These are phyloP conservation scores for Clarias fuscus DNA, from an alignment of 2,797 vertebrate genomes.

Conservation along the genomic window DNA sequence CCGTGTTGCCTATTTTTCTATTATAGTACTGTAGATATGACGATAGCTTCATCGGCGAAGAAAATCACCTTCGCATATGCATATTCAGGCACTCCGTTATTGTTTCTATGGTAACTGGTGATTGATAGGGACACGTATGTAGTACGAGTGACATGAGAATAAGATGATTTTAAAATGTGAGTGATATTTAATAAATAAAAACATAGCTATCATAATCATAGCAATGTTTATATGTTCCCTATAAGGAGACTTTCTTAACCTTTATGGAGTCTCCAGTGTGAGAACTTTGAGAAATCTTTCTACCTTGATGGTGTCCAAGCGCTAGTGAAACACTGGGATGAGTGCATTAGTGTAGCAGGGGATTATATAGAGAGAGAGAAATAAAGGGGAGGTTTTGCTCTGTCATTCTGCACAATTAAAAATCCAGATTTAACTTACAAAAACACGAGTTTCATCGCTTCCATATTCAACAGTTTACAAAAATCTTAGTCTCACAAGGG, in stretches of 20 bases:
- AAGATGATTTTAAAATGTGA: background rate
- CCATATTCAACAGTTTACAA: background rate
- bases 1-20: background rate
- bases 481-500: conserved; percentile 64
- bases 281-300: background rate
- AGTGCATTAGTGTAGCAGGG: too few relatives aligned
- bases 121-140: too few relatives aligned
- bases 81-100: background rate
- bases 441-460: too few relatives aligned
- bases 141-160: background rate
- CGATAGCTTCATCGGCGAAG: background rate
- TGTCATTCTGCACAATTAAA: too few relatives aligned
- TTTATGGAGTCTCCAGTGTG: background rate
- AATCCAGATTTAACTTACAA: too few relatives aligned
- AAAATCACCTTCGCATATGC: background rate
- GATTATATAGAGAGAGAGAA: too few relatives aligned
- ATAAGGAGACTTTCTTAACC: background rate
- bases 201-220: background rate
- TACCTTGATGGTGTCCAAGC: background rate
- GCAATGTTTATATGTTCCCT: background rate
- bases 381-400: too few relatives aligned
- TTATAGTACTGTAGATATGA: background rate
- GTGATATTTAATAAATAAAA: background rate
- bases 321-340: too few relatives aligned
- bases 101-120: background rate